Percentiles rank a stretch among this genome's conserved stretches.
Evolutionary conservation across 2,888 invertebrate species (phyloP).

Genomic region (Drosophila hamatofila): DNA sequence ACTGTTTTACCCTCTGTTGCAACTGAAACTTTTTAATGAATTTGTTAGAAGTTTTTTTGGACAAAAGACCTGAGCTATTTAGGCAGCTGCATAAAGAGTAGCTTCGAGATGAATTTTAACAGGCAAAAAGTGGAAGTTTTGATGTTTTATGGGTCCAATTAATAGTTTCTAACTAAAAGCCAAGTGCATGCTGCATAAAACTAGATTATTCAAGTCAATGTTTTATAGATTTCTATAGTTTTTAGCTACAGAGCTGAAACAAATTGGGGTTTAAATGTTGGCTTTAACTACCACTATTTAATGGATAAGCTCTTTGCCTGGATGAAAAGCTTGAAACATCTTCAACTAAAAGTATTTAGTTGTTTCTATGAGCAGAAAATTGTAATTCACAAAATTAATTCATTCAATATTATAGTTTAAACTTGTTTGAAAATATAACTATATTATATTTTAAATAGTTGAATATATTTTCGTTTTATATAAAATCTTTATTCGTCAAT

Average conservation of each 20-base stretch:
- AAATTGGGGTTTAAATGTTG: not conserved
- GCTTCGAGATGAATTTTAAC: not conserved
- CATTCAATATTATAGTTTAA: not conserved
- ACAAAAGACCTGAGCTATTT: not conserved
- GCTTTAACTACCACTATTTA: not conserved
- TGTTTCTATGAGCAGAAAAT: not conserved
- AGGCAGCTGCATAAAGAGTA: not conserved
- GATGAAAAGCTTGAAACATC: not conserved
- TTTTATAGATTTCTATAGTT: no score
- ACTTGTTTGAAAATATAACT: not conserved
- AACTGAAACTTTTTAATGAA: slow-evolving; percentile 8
- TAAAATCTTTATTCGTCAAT: no score
- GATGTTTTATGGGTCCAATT: not conserved
- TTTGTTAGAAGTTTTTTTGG: not conserved
- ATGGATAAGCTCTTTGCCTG: not conserved
- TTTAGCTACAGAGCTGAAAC: no score
- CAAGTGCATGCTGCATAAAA: not conserved
- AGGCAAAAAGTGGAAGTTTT: not conserved
- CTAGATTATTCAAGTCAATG: not conserved
- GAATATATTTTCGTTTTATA: no score
- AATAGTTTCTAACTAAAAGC: not conserved
- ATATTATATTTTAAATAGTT: not conserved
- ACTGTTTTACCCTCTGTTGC: not conserved
- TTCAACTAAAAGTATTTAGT: not conserved
- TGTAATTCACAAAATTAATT: not conserved